Percentiles rank a stretch among this genome's conserved stretches.
Evolutionary conservation across 1,140 invertebrate genomes (phyloP).

Genomic region (Phymorhynchus buccinoides): DNA sequence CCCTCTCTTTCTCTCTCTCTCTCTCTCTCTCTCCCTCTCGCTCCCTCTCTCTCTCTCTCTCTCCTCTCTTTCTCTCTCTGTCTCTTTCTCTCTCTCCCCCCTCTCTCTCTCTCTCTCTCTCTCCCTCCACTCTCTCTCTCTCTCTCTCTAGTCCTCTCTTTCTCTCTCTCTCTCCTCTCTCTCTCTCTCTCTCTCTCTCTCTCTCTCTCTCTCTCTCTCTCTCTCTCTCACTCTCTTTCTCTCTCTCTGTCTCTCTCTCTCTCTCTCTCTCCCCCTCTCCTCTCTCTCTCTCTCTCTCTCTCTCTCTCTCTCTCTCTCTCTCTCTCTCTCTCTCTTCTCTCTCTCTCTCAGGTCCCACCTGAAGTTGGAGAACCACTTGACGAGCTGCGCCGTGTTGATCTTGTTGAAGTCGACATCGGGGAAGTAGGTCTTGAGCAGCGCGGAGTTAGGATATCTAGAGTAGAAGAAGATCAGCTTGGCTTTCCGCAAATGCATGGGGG

Average conservation of each 20-base stretch:
- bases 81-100: too few species aligned
- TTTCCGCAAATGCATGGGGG: conserved; percentile 99
- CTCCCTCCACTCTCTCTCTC: too few species aligned
- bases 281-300: background rate
- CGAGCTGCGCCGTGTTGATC: conserved; percentile 99
- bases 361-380: conserved; percentile 99
- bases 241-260: background rate
- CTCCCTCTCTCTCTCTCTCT: too few species aligned
- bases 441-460: conserved; percentile 96
- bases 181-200: background rate
- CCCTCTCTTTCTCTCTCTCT: too few species aligned
- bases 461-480: conserved; percentile 99
- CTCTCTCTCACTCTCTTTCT: background rate
- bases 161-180: background rate
- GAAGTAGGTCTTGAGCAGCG: conserved; percentile 99
- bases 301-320: background rate
- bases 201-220: background rate
- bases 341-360: conserved; percentile 83
- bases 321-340: background rate
- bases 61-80: too few species aligned
- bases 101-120: too few species aligned
- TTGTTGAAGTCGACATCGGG: conserved; percentile 99
- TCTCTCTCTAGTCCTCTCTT: too few species aligned
- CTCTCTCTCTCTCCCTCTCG: too few species aligned
- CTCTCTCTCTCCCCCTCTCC: background rate